Base-by-base conservation (phyloP, 2,113 vertebrate species). In the Rana temporaria region DNA sequence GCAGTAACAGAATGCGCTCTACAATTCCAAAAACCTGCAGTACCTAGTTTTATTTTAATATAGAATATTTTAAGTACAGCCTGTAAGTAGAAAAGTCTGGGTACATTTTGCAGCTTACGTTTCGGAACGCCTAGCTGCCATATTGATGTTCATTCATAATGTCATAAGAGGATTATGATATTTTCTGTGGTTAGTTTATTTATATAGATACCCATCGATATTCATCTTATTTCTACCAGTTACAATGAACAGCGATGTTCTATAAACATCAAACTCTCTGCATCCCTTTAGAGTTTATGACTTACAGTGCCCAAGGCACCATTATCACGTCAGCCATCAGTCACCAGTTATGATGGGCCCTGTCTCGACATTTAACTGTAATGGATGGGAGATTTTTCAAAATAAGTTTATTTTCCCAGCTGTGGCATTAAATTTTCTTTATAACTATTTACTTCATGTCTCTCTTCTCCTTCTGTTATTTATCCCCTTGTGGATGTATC, bases 361-460 rank as follows among this genome's bases (percentile, higher is more conserved):
- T 55, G 26, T 90, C 86, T 86, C 84, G 85, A 80, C 81, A 84
- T 89, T 90, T 87, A 84, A 88, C 84, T 87, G 70, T 82, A 86
- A 86, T 72, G 78, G 84, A 85, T 85, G 82, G 65, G 72, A 70
- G 72, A 81, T 62, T 90, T 30, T 48, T 83, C 85, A 78, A 82
- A 89, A 87, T 87, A 68, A 86, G 86, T 88, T 89, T 88, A 86
- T 88, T 24, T 86, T 85, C 84, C 80, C 56, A 53, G 87, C 64
- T 24, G 60, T 38, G 86, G 78, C 55, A 81, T 79, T 84, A 78
- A 53, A 78, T 84, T 55, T 87, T 87, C 83, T 81, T 71, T 78
- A 88, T 75, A 42, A 79, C 78, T 88, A 85, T 70, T 38, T 26
- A 56, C 42, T 88, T 20, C 16, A 6, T 63, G 52, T 77, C 55